A percentile compares a stretch with the other conserved stretches of the same genome.
Conservation (phyloP, 2,888 invertebrate species). For the Ferrisia virgata region DNA sequence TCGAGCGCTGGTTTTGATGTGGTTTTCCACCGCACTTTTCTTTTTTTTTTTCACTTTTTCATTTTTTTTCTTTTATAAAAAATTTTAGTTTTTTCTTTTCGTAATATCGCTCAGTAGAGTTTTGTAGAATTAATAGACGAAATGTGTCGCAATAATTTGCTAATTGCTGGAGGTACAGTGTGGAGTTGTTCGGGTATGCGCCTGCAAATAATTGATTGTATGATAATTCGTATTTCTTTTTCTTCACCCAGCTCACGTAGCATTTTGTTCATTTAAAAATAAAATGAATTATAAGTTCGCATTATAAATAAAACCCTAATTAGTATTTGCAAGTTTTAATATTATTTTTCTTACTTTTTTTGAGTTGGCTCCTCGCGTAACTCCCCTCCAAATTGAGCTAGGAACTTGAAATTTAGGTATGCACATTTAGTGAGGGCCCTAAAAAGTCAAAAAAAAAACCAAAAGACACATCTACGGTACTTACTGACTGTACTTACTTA, state of each 20-base stretch:
- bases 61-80: neutral
- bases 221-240: neutral
- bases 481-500: no score
- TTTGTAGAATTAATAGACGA: neutral
- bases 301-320: neutral
- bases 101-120: neutral
- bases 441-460: no score
- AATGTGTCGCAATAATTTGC: neutral
- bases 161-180: neutral
- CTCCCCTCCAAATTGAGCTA: no score
- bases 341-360: no score
- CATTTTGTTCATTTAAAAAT: neutral
- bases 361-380: no score
- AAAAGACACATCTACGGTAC: no score
- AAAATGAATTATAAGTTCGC: neutral
- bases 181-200: neutral
- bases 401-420: no score
- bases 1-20: neutral
- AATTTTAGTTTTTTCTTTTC: neutral
- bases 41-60: neutral
- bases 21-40: neutral
- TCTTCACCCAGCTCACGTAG: neutral
- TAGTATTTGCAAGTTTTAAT: no score
- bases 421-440: no score
- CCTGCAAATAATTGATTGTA: neutral